A percentile compares a stretch with the other conserved stretches of the same genome.
Evolutionary conservation across 2,888 invertebrate species (phyloP).

Genomic region (Brenthis ino): DNA sequence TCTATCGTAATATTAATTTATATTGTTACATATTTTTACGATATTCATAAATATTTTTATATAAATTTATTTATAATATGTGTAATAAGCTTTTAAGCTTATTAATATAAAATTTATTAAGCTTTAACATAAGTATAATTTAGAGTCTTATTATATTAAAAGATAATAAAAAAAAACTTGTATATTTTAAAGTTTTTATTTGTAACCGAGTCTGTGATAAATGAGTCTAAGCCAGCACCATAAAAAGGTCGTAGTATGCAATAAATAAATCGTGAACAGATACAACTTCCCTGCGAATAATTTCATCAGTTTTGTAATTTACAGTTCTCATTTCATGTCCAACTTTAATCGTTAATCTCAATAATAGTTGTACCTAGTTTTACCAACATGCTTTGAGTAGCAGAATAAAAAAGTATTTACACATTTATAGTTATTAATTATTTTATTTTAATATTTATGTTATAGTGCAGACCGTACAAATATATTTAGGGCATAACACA

Average conservation of each 20-base stretch:
- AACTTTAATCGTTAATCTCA: conserved; percentile 17
- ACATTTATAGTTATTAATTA: neutral
- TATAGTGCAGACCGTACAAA: neutral
- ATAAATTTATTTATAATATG: too few species aligned
- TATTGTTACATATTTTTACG: too few species aligned
- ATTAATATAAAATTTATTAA: too few species aligned
- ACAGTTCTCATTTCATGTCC: conserved; percentile 14
- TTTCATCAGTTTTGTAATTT: conserved; percentile 18
- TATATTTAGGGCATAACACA: conserved; percentile 9
- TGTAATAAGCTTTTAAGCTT: too few species aligned
- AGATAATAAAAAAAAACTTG: neutral
- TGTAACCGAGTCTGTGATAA: conserved; percentile 8
- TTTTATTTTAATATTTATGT: neutral
- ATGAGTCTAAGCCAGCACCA: conserved; percentile 13
- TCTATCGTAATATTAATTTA: too few species aligned
- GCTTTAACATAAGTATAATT: too few species aligned
- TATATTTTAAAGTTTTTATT: neutral
- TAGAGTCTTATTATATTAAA: too few species aligned
- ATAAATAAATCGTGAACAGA: conserved; percentile 13
- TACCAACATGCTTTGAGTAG: neutral
- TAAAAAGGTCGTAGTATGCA: conserved; percentile 6
- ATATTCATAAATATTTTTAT: too few species aligned
- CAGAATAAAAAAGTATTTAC: neutral
- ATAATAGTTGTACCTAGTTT: conserved; percentile 7
- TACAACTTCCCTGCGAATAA: conserved; percentile 8